A percentile compares a stretch with the other conserved stretches of the same genome.
Evolutionary conservation across 35 echinoderm and acorn worm genomes (phyloP).

Genomic region (Ophiothrix spiculata): DNA sequence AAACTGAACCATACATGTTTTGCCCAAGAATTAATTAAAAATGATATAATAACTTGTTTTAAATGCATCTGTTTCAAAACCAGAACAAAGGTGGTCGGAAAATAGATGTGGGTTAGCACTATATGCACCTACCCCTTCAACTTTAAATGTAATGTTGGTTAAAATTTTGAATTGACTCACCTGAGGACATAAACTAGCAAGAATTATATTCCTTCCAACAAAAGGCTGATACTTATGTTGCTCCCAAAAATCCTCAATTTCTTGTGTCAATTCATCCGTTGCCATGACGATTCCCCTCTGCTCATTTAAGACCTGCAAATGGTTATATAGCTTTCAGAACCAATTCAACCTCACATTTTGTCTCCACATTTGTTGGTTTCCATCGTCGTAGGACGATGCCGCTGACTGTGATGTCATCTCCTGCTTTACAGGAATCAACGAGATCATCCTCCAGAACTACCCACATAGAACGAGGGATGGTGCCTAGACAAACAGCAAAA

Average conservation of each 20-base stretch:
- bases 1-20: too few relatives aligned
- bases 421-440: conserved; percentile 86
- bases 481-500: conserved; percentile 28
- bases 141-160: too few relatives aligned
- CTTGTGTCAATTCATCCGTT: conserved; percentile 95
- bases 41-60: too few relatives aligned
- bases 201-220: conserved; percentile 77
- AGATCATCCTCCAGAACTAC: conserved; percentile 90
- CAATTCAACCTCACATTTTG: conserved; percentile 87
- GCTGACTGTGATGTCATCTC: conserved; percentile 90
- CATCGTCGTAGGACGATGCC: conserved; percentile 83
- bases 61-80: too few relatives aligned
- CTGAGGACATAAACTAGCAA: conserved; percentile 90
- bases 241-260: conserved; percentile 99
- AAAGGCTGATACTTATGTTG: conserved; percentile 53
- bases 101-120: too few relatives aligned
- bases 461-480: conserved; percentile 95
- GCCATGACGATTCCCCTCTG: conserved; percentile 62
- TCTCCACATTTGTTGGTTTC: conserved; percentile 56
- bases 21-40: too few relatives aligned
- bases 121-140: too few relatives aligned
- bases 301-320: conserved; percentile 80
- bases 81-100: too few relatives aligned
- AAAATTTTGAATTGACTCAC: not conserved
- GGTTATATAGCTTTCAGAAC: conserved; percentile 78